phyloP scores from a whole-genome alignment of 2,888 invertebrate species.

The Campoletis raptor region DNA sequence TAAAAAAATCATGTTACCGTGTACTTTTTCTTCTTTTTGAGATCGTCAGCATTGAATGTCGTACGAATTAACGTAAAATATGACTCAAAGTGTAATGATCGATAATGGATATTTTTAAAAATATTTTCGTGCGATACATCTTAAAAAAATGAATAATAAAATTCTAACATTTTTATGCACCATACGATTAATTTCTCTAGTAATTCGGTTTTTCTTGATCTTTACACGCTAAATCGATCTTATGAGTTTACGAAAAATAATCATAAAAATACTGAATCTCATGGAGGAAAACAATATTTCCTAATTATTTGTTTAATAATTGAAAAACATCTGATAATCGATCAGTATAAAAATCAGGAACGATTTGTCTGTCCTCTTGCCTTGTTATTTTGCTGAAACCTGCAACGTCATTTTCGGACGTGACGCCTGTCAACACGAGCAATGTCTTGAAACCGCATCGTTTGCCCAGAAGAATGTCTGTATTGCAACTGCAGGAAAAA shows the following conservation, averaged over 20 bases:
- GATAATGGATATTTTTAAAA: background rate
- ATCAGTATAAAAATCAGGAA: slow-evolving; percentile 84
- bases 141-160: background rate
- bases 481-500: slow-evolving; percentile 88
- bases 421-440: slow-evolving; percentile 95
- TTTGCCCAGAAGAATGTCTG: slow-evolving; percentile 95
- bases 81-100: background rate
- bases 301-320: slow-evolving; percentile 51
- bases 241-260: background rate
- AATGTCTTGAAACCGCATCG: slow-evolving; percentile 95
- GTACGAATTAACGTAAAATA: background rate
- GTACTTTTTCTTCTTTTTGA: background rate
- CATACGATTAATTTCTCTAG: background rate
- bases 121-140: background rate
- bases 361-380: slow-evolving; percentile 74
- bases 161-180: background rate
- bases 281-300: background rate
- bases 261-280: slow-evolving; percentile 1
- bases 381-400: slow-evolving; percentile 82
- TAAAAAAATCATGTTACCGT: background rate
- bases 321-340: slow-evolving; percentile 81
- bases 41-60: background rate
- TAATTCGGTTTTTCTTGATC: background rate
- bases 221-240: background rate
- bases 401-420: slow-evolving; percentile 87